Evolutionary conservation across 2,888 invertebrate species (phyloP), one percentile per base, ranked within the genome.

Genomic region (Brachypalpus laphriformis): DNA sequence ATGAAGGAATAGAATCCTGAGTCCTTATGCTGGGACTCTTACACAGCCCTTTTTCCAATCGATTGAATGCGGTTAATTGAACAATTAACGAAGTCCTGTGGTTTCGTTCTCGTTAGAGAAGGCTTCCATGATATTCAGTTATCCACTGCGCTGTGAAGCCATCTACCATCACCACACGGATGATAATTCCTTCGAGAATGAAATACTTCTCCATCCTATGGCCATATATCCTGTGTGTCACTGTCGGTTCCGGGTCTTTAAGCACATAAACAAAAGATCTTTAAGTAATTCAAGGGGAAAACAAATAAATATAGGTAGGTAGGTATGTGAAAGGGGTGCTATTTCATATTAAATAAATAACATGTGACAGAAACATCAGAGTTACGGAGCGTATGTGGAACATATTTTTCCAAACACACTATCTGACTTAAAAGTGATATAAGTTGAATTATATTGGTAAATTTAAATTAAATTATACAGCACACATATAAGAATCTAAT

Each of bases 61-160:
- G 68, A 78, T 78, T 83, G 78, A 83, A 74, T 78, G 61, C 57
- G 49, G 72, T 83, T 83, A 83, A 78, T 78, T 74, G 82, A 83
- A 78, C 78, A 83, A 78, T 83, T 78, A 74, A 74, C 49, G 9
- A 78, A 63, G 72, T 49, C 61, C 63, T 68, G 56, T 66, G 78
- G 82, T 83, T 63, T 74, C 66, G 4, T 51, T 72, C 16, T 34
- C 25, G 14, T 61, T 54, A 20, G 25, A 49, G 11, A 40, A 28
- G 42, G 25, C 31, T 61, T 61, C 18, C 74, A 59, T 28, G 22
- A 14, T 57, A 59, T 49, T 54, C 49, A 61, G 37, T 45, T 61
- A 51, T 51, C 61, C 40, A 18, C 25, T 47, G 18, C 22, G 28
- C 18, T n/a, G 45, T 42, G 49, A 47, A 47, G 18, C 14, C 31